Evolutionary conservation across 2,888 invertebrate genomes (phyloP), one percentile per base, ranked within the genome.

Genomic region (Heterodera filipjevi): DNA sequence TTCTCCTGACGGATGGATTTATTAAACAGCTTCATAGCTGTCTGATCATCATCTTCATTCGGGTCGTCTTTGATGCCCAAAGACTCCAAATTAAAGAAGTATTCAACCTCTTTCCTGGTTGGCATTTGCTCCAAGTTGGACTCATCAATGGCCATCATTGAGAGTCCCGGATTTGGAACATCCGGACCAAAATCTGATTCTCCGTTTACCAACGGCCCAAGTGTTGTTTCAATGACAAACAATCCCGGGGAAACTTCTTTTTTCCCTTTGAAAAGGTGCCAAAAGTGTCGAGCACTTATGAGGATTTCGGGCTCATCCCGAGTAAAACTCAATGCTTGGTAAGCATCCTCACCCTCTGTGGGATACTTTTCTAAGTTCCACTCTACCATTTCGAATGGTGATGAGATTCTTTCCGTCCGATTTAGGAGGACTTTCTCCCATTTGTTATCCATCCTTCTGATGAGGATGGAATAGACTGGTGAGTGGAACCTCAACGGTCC

Each of bases 1-100:
- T 44, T 27, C 2, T 70, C n/a, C 27, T 30, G 22, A 14, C 49
- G 49, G 27, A 70, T 32, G 22, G 71, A 70, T 1, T 70, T 70
- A n/a, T 70, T 27, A 27, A 70, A 70, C 30, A 70, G 12, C 22
- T n/a, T 22, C 44, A 44, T 39, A 10, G 71, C 71, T 44, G 71
- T 70, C 10, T 70, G 39, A n/a, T 70, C 30, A 22, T 70, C 71
- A 68, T 68, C 5, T 22, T 68, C 68, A 19, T 68, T 35, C 3
- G 68, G 68, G 22, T 68, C 35, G 33, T 68, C 68, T 35, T 33
- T 68, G 22, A 68, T 68, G 19, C 68, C 68, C 35, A 68, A 35
- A 19, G 33, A 35, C 35, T 68, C 33, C 35, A 68, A 68, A 68
- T 68, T 35, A 33, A 33, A 68, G 33, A 33, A 68, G 5, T 33